A percentile compares a stretch with the other conserved stretches of the same genome.
Evolutionary conservation across 2,113 vertebrate species (phyloP).

Genomic region (Chascanopsetta lugubris): DNA sequence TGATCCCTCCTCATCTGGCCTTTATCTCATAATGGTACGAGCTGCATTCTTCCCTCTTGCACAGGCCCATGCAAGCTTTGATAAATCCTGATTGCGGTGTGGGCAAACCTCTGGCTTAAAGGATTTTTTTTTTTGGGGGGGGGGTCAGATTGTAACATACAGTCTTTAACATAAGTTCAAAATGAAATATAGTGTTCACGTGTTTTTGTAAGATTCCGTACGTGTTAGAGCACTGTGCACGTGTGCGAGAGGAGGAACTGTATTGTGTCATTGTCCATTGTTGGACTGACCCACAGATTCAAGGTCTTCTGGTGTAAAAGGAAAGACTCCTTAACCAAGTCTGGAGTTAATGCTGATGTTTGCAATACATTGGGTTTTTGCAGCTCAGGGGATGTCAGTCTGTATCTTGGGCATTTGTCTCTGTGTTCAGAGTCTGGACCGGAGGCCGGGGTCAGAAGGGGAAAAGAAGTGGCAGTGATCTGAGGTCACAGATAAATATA

Average conservation of each 20-base stretch:
- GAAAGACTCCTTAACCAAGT: slow-evolving; percentile 31
- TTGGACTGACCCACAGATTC: slow-evolving; percentile 6
- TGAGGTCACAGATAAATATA: slow-evolving; percentile 48
- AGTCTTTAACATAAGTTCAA: slow-evolving; percentile 30
- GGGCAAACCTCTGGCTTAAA: slow-evolving; percentile 47
- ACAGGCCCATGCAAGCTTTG: slow-evolving; percentile 23
- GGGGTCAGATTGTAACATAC: slow-evolving; percentile 13
- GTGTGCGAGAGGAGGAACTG: slow-evolving; percentile 6
- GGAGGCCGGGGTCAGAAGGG: slow-evolving; percentile 57
- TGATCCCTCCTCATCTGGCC: slow-evolving; percentile 56
- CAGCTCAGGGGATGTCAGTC: slow-evolving; percentile 28
- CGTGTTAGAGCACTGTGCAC: slow-evolving; percentile 23
- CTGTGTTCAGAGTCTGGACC: slow-evolving; percentile 68
- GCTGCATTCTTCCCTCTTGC: slow-evolving; percentile 66
- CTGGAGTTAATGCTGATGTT: slow-evolving; percentile 24
- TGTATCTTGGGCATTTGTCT: slow-evolving; percentile 44
- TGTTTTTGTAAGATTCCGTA: neutral
- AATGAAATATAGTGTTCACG: slow-evolving; percentile 18
- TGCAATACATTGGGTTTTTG: slow-evolving; percentile 26
- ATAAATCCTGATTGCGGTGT: slow-evolving; percentile 56
- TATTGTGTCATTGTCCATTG: slow-evolving; percentile 6
- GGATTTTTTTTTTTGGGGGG: slow-evolving; percentile 64
- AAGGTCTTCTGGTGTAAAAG: slow-evolving; percentile 34
- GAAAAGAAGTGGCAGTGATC: slow-evolving; percentile 37
- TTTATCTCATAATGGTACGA: slow-evolving; percentile 71